Conservation (phyloP, 2,113 vertebrate species). For the Neopipo cinnamomea region DNA sequence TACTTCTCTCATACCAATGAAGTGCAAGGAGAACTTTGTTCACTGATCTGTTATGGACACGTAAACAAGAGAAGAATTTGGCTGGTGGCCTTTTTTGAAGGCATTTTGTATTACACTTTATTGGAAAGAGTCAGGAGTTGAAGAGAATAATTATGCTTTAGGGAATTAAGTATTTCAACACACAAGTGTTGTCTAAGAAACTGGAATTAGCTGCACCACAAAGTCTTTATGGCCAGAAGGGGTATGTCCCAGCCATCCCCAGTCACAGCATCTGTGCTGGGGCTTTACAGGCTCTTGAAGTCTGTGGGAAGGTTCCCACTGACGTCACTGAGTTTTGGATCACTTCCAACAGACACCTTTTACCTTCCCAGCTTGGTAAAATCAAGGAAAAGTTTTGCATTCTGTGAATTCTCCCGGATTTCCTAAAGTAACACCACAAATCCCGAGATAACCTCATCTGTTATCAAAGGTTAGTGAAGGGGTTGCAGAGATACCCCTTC, state of each 20-base stretch:
- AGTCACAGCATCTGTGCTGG: neutral
- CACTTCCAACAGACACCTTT: neutral
- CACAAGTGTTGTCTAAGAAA: neutral
- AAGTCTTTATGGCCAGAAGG: neutral
- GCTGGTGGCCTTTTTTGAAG: neutral
- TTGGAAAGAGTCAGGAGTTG: neutral
- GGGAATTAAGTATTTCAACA: neutral
- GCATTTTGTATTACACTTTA: neutral
- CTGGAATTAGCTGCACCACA: neutral
- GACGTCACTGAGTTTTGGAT: neutral
- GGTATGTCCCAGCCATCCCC: neutral
- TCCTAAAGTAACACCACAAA: neutral
- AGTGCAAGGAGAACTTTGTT: neutral
- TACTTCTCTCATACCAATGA: neutral
- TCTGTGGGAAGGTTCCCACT: neutral
- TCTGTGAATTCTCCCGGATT: neutral
- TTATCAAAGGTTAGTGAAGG: neutral
- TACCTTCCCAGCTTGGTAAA: neutral
- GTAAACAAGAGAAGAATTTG: conserved; percentile 2
- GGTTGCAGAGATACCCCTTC: neutral
- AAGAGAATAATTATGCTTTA: neutral
- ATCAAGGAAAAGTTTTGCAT: neutral
- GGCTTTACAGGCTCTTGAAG: neutral
- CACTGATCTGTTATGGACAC: neutral
- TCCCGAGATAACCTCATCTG: neutral